Evolutionary conservation across 2,113 vertebrate species (phyloP), one percentile per base, ranked within the genome.

Genomic region (Synchiropus splendidus): DNA sequence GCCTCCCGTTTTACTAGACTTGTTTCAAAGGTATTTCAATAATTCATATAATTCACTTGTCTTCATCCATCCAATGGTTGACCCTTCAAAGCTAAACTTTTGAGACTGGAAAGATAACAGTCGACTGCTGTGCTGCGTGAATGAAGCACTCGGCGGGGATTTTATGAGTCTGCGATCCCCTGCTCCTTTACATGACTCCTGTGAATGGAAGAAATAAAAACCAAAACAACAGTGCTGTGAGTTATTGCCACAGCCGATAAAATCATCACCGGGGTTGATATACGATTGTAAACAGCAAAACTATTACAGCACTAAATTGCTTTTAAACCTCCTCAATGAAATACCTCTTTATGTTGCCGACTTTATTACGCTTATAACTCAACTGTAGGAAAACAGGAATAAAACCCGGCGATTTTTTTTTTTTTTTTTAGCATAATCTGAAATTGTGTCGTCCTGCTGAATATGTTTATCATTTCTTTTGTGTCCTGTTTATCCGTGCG

Each of bases 101-200:
- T 27, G 21, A 27, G 8, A 4, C n/a, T n/a, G n/a, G n/a, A n/a
- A 27, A 5, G 21, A 27, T 27, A 27, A 27, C 4, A 27, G 21
- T 27, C 21, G 8, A 27, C 21, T 8, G 21, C 21, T 27, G 21
- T 8, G 21, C 21, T 5, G 21, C 8, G 21, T 8, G 21, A 27
- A 27, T 27, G 21, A 27, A 27, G 21, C 21, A 32, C 49, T 54
- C 46, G 5, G 33, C 48, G 39, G 58, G 51, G 30, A 56, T 54
- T 68, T 70, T 27, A 27, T 27, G 4, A 27, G 59, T 44, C 47
- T 18, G 14, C 14, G 21, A 52, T 49, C 54, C 46, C 18, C 4
- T 15, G 18, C 42, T 50, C 18, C 51, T 73, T 60, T 69, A 14
- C 56, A 61, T 52, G 18, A 36, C 51, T 48, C 35, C 17, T 39